Conservation (phyloP, 2,113 vertebrate genomes). For the Pelusios castaneus region DNA sequence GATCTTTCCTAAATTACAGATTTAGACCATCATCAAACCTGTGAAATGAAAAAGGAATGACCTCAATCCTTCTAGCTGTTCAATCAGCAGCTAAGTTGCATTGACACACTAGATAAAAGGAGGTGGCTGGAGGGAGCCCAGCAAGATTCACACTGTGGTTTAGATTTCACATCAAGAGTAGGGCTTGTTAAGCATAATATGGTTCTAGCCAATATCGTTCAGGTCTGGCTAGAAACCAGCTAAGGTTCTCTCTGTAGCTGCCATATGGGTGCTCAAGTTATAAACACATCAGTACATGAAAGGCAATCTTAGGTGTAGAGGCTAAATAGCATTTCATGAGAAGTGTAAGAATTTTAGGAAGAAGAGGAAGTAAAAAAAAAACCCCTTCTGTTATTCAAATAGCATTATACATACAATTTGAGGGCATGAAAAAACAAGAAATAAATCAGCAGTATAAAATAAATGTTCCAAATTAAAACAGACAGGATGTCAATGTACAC, state of each 20-base stretch:
- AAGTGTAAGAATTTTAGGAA: not conserved
- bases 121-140: not conserved
- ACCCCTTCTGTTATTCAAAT: constrained; percentile 8
- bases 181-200: not conserved
- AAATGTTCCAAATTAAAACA: constrained; percentile 59
- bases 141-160: not conserved
- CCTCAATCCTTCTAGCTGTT: not conserved
- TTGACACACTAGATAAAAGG: not conserved
- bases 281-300: not conserved
- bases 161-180: not conserved
- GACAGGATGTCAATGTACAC: constrained; percentile 33
- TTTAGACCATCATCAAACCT: not conserved
- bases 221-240: not conserved
- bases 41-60: not conserved
- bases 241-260: not conserved
- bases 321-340: not conserved
- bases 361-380: not conserved
- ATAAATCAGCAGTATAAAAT: constrained; percentile 61
- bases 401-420: not conserved
- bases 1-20: not conserved
- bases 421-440: constrained; percentile 37
- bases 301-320: not conserved
- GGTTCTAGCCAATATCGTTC: not conserved
- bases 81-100: not conserved
- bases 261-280: not conserved